Evolutionary conservation across 2,113 vertebrate genomes (phyloP).

Genomic region (Dipodomys ordii): DNA sequence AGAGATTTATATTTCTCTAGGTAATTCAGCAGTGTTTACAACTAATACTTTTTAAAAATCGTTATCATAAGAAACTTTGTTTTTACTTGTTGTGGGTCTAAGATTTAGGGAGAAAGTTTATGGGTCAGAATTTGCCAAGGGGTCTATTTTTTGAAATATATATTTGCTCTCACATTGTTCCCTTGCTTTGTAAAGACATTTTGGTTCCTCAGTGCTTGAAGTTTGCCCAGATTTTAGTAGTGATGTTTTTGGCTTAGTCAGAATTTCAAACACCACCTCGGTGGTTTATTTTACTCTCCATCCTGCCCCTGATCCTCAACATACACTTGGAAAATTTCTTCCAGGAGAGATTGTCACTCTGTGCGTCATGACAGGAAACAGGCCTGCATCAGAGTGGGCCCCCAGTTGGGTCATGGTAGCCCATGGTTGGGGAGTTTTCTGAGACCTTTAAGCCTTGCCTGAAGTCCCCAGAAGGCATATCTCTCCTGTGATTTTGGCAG

Average conservation of each 20-base stretch:
- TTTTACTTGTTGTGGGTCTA: not conserved
- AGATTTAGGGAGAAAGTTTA: constrained; percentile 21
- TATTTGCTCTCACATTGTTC: constrained; percentile 12
- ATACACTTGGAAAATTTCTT: not conserved
- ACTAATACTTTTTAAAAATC: not conserved
- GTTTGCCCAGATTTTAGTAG: constrained; percentile 2
- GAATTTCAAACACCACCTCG: not conserved
- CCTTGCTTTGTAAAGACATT: constrained; percentile 28
- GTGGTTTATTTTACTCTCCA: not conserved
- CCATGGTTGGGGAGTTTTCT: not conserved
- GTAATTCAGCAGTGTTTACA: constrained; percentile 23
- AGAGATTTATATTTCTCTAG: constrained; percentile 49
- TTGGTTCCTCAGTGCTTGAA: constrained; percentile 36
- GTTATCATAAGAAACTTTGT: constrained; percentile 15
- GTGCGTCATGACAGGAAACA: not conserved
- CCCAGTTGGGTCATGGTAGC: fast-evolving
- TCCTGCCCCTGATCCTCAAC: not conserved
- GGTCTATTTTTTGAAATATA: not conserved
- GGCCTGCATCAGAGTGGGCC: not conserved
- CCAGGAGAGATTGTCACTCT: not conserved
- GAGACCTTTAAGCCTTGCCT: not conserved
- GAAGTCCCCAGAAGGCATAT: not conserved
- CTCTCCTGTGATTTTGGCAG: not conserved
- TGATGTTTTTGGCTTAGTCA: not conserved
- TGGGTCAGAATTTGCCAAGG: constrained; percentile 13